Evolutionary conservation across 2,888 invertebrate genomes (phyloP).

Genomic region (Stenoptilia bipunctidactyla): DNA sequence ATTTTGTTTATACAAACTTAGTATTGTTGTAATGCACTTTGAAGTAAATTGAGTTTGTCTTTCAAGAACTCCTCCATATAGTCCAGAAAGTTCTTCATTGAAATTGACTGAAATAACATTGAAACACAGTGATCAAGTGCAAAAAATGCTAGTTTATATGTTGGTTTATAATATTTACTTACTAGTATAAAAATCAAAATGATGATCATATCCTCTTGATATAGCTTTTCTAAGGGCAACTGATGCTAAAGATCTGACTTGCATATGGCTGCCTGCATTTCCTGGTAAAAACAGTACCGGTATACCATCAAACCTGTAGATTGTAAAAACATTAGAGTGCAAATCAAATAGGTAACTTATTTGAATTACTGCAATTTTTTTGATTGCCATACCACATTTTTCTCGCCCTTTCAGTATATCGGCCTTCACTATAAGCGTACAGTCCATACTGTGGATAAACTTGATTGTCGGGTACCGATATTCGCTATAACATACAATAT

Average conservation of each 20-base stretch:
- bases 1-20: conserved; percentile 77
- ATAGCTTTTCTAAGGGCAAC: conserved; percentile 89
- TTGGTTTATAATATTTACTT: conserved; percentile 22
- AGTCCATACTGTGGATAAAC: conserved; percentile 85
- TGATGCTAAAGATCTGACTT: conserved; percentile 93
- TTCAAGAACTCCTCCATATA: conserved; percentile 86
- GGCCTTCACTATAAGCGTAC: conserved; percentile 93
- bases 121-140: too few relatives aligned
- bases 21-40: conserved; percentile 77
- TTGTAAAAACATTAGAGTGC: neutral
- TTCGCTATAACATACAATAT: conserved; percentile 69
- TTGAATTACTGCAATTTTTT: too few relatives aligned
- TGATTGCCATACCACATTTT: conserved; percentile 67
- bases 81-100: conserved; percentile 89
- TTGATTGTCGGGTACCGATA: conserved; percentile 73
- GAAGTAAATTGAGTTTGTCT: conserved; percentile 82
- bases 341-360: neutral
- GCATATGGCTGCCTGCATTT: conserved; percentile 93
- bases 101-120: conserved; percentile 75
- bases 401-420: conserved; percentile 76
- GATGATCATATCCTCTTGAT: conserved; percentile 75
- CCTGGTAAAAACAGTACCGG: conserved; percentile 97
- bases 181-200: conserved; percentile 92
- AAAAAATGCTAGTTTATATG: too few relatives aligned
- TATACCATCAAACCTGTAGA: conserved; percentile 80